These are phyloP conservation scores for Entomyzon cyanotis DNA, from an alignment of 2,113 vertebrate species.

Conservation along the genomic window DNA sequence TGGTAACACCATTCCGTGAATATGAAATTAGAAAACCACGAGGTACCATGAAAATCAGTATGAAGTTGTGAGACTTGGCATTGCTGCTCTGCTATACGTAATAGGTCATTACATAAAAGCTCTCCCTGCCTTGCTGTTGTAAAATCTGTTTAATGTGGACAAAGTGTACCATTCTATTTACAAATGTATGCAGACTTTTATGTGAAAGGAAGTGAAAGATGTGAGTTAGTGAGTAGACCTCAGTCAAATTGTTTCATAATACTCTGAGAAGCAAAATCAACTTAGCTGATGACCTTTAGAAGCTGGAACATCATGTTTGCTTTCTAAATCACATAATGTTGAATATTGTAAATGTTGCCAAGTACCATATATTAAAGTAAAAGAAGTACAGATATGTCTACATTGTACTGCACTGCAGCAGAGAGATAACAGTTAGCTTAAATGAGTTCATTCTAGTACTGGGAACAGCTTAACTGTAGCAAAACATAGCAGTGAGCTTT, in stretches of 20 bases:
- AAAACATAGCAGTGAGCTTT: neutral
- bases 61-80: neutral
- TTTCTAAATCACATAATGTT: conserved; percentile 56
- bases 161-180: neutral
- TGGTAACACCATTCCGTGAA: neutral
- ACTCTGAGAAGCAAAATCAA: neutral
- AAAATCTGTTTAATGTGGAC: neutral
- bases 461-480: conserved; percentile 6
- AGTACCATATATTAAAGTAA: conserved; percentile 27
- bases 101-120: neutral
- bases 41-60: neutral
- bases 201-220: neutral
- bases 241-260: conserved; percentile 26
- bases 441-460: conserved; percentile 20
- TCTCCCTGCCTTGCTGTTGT: neutral
- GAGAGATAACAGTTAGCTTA: conserved; percentile 42
- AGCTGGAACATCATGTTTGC: neutral
- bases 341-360: conserved; percentile 27
- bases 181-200: neutral
- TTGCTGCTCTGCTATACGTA: neutral
- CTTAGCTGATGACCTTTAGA: conserved; percentile 50
- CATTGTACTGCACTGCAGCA: conserved; percentile 32
- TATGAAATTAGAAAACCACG: neutral
- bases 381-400: conserved; percentile 29
- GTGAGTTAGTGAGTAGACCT: neutral